Conservation (phyloP, 2,113 vertebrate species). For the Ellobius talpinus region DNA sequence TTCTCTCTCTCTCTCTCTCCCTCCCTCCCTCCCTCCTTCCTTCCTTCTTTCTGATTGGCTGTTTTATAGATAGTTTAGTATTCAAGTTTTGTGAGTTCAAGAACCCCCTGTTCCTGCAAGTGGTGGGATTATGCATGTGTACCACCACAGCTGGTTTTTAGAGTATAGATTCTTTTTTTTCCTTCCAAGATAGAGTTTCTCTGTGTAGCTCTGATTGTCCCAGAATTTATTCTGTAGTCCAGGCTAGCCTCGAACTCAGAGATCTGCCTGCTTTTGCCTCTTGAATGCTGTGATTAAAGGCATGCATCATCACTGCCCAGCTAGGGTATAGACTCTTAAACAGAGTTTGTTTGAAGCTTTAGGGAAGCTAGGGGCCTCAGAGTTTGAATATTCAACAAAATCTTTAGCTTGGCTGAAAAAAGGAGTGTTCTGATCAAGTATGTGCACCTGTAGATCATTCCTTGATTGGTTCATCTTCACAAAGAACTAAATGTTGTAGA, state of each 20-base stretch:
- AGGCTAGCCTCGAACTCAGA: no score
- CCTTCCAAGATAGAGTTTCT: no score
- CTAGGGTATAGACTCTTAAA: background rate
- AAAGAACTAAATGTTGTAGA: slow-evolving; percentile 19
- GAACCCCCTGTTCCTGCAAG: background rate
- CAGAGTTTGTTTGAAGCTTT: background rate
- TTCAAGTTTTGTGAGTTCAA: background rate
- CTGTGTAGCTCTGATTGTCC: no score
- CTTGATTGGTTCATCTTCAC: background rate
- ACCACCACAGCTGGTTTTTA: background rate
- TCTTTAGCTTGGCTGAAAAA: background rate
- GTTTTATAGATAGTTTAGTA: background rate
- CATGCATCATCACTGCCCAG: no score
- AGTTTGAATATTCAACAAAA: background rate
- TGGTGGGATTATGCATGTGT: background rate
- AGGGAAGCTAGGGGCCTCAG: background rate
- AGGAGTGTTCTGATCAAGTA: slow-evolving; percentile 40
- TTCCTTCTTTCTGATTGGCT: background rate
- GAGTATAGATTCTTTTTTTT: background rate
- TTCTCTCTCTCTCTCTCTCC: no score
- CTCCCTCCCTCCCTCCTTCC: no score
- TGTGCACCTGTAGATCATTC: background rate
- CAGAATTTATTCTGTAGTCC: no score
- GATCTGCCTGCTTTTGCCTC: no score
- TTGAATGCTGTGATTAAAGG: no score